Conservation (phyloP, 2,797 vertebrate species). For the Psittacula derbiana region DNA sequence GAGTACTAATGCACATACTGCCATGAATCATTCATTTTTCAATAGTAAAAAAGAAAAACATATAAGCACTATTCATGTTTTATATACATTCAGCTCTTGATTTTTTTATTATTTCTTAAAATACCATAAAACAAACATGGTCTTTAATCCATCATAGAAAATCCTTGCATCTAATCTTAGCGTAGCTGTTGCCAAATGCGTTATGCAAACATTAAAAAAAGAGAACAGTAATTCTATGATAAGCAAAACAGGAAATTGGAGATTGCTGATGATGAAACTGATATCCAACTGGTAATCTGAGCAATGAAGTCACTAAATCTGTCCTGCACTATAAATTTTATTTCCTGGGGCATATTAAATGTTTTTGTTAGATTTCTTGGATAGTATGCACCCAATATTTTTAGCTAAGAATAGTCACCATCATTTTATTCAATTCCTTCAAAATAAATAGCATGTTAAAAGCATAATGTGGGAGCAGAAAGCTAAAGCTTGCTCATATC, state of each 20-base stretch:
- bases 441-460: not conserved
- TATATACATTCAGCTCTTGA: not conserved
- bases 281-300: slow-evolving; percentile 75
- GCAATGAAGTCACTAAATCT: slow-evolving; percentile 58
- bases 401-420: not conserved
- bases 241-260: slow-evolving; percentile 81
- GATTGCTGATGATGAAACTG: slow-evolving; percentile 72
- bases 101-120: slow-evolving; percentile 50
- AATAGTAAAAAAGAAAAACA: not conserved
- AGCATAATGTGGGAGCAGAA: not conserved
- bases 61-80: not conserved
- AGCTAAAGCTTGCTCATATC: not conserved
- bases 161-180: slow-evolving; percentile 63
- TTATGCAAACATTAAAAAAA: slow-evolving; percentile 61
- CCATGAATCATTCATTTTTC: slow-evolving; percentile 53
- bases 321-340: slow-evolving; percentile 67
- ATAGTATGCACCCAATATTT: not conserved
- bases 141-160: slow-evolving; percentile 62
- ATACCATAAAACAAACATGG: slow-evolving; percentile 58
- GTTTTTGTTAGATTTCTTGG: slow-evolving; percentile 26
- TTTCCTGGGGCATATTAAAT: slow-evolving; percentile 12
- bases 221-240: slow-evolving; percentile 69
- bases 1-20: slow-evolving; percentile 15
- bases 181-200: slow-evolving; percentile 59
- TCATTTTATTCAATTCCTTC: not conserved